These are phyloP conservation scores for Cremastinae sp. DNA, from an alignment of 2,888 invertebrate genomes.

Conservation along the genomic window DNA sequence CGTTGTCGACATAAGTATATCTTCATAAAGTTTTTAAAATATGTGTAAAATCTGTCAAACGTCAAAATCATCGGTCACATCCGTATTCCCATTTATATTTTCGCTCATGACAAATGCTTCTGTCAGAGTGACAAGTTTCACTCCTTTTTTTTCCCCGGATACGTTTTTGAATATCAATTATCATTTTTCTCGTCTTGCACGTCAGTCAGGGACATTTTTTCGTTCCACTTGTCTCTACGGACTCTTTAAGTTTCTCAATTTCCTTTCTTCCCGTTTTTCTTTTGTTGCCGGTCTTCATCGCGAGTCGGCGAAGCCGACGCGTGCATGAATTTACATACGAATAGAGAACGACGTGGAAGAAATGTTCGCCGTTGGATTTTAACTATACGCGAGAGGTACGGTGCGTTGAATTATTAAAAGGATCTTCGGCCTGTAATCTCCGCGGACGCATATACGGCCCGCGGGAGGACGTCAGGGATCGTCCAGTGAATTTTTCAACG, in stretches of 20 bases:
- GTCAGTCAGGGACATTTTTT: conserved; percentile 8
- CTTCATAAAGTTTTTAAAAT: no score
- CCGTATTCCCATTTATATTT: no score
- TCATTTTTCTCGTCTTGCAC: conserved; percentile 19
- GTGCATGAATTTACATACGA: conserved; percentile 69
- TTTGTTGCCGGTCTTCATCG: conserved; percentile 41
- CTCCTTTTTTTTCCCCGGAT: neutral
- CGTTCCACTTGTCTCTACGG: conserved; percentile 7
- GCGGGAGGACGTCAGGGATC: conserved; percentile 57
- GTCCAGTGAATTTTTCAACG: conserved; percentile 67
- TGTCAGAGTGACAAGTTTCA: neutral
- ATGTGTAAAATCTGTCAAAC: no score
- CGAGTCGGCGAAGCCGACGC: conserved; percentile 48
- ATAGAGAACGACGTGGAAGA: conserved; percentile 60
- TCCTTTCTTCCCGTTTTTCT: conserved; percentile 23
- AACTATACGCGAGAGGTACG: conserved; percentile 48
- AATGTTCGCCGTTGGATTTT: conserved; percentile 24
- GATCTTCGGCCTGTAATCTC: neutral
- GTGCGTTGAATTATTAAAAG: conserved; percentile 71
- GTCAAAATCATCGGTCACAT: no score
- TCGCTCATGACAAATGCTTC: no score
- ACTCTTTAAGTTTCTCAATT: neutral
- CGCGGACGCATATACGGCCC: neutral
- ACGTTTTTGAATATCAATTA: neutral
- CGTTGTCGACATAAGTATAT: no score